phyloP scores from a whole-genome alignment of 2,797 vertebrate genomes.

The Falco biarmicus region DNA sequence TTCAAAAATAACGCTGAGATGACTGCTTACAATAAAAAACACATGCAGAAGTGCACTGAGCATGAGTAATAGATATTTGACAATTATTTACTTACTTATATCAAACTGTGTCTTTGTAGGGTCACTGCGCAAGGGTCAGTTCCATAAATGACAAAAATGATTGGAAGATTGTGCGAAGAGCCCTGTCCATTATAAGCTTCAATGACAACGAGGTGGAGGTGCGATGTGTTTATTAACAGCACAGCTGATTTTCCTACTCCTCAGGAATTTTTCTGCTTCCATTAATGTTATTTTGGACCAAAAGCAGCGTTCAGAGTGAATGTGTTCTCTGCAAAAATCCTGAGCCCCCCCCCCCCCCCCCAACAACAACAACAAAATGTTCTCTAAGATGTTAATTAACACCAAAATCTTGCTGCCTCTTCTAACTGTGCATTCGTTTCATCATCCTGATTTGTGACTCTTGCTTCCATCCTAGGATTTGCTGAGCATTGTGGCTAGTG shows the following conservation, averaged over 20 bases:
- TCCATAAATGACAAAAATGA: conserved; percentile 98
- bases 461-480: conserved; percentile 82
- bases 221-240: not conserved
- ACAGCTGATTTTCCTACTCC: not conserved
- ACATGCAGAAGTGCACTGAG: not conserved
- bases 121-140: conserved; percentile 97
- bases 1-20: not conserved
- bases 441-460: not conserved
- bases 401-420: not conserved
- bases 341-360: no score
- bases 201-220: conserved; percentile 93
- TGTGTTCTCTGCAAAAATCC: not conserved
- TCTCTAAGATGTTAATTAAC: not conserved
- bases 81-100: not conserved
- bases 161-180: conserved; percentile 93
- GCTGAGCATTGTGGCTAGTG: conserved; percentile 93
- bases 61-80: not conserved
- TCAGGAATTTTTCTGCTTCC: not conserved
- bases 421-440: not conserved
- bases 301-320: not conserved
- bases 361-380: not conserved
- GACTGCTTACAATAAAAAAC: not conserved
- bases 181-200: conserved; percentile 91
- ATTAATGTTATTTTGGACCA: not conserved
- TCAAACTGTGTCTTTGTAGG: conserved; percentile 76